Base-by-base conservation (phyloP, 2,797 vertebrate genomes). In the Somateria mollissima region DNA sequence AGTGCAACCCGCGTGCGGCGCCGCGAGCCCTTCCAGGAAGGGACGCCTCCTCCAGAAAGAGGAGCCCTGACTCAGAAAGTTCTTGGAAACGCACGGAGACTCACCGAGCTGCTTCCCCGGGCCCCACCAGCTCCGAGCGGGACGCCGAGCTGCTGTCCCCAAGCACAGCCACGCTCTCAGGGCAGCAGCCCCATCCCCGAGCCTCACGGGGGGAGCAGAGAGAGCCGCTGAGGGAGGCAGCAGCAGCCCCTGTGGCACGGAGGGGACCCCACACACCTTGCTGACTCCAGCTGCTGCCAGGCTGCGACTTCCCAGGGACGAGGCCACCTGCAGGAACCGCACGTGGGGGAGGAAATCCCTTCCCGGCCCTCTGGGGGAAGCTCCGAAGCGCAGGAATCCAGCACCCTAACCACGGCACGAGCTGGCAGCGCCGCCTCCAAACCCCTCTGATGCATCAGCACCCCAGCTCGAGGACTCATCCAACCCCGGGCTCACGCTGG, bases 391-490 rank as follows among this genome's bases (percentile, higher is more conserved):
- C 80, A 70, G 60, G 60, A 66, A 70, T 90, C 92, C 93, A 92
- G 90, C 30, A 37, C 30, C 2, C 17, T 91, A 92, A 96, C 87
- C 66, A 77, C 67, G 10, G 92, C 13, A 4, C 57, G 34, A 67
- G 86, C 71, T 56, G 73, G 54, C 91, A 67, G 74, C 88, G 86
- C 93, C 93, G 86, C 91, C 93, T 95, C 73, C 81, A 95, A 97
- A 39, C 77, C 90, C 83, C 91, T 90, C 87, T 95, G 93, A 97
- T 95, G 94, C 95, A 95, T 92, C 96, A 95, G 70, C 60, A 43
- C 90, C 84, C 56, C 60, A 57, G 94, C 95, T 95, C 83, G 76
- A 90, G 80, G 96, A 97, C 86, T 97, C 95, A 93, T 92, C 92
- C 47, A 25, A 49, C 22, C 47, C 47, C 7, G 22, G 47, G 24